phyloP scores from a whole-genome alignment of 64 coral and sea anemone genomes.

The Pocillopora verrucosa region DNA sequence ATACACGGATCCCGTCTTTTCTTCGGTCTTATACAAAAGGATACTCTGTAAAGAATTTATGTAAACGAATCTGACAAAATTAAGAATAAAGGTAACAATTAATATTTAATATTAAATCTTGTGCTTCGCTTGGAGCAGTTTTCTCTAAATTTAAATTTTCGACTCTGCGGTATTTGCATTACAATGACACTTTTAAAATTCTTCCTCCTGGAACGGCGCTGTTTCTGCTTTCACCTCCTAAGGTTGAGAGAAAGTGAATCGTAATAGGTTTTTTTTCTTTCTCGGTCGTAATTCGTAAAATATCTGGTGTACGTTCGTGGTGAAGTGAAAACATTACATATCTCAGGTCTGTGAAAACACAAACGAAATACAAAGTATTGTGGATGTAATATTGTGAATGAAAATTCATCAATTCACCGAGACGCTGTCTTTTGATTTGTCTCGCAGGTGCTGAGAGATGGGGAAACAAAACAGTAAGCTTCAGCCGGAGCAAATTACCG shows the following conservation, averaged over 20 bases:
- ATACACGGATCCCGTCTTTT: not conserved
- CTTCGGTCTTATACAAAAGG: not conserved
- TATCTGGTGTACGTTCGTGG: not conserved
- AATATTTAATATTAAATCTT: not conserved
- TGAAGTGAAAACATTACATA: not conserved
- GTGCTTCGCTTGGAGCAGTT: not conserved
- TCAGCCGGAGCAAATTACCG: slow-evolving; percentile 53
- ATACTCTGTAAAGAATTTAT: not conserved
- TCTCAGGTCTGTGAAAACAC: not conserved
- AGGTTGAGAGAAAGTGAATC: not conserved
- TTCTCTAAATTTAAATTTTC: not conserved
- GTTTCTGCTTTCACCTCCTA: not conserved
- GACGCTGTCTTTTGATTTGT: not conserved
- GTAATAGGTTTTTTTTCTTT: not conserved
- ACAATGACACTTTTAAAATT: not conserved
- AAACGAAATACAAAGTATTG: not conserved
- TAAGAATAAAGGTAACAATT: not conserved
- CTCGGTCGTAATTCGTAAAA: not conserved
- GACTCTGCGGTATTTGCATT: not conserved
- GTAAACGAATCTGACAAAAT: not conserved
- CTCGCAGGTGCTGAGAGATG: slow-evolving; percentile 21
- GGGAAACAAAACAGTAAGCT: slow-evolving; percentile 87
- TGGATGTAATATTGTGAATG: not conserved
- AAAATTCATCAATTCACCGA: not conserved
- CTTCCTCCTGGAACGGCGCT: not conserved